Evolutionary conservation across 2,113 vertebrate species (phyloP).

Genomic region (Takifugu bimaculatus): DNA sequence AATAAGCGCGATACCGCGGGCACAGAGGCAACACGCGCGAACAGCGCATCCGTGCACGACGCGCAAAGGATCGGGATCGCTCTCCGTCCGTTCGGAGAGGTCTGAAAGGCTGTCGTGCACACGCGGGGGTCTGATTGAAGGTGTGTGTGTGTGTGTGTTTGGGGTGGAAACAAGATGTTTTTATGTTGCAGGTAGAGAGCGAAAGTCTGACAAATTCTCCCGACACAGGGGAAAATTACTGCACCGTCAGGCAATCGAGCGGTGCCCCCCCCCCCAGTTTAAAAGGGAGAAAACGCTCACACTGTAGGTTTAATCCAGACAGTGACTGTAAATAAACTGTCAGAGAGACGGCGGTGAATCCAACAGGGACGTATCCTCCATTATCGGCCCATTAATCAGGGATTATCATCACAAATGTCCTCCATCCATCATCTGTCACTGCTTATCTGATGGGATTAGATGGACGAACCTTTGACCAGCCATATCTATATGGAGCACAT

Average conservation of each 20-base stretch:
- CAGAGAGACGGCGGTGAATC: constrained; percentile 45
- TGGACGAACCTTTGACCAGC: too few relatives aligned
- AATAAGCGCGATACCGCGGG: constrained; percentile 55
- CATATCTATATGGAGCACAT: too few relatives aligned
- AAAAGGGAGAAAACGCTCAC: constrained; percentile 41
- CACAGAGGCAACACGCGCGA: constrained; percentile 21
- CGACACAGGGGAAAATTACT: constrained; percentile 75
- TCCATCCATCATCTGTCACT: neutral
- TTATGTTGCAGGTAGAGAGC: constrained; percentile 68
- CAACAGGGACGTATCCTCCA: constrained; percentile 33
- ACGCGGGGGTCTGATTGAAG: constrained; percentile 66
- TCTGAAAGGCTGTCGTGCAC: constrained; percentile 33
- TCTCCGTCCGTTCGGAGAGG: constrained; percentile 41
- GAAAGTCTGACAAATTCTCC: constrained; percentile 72
- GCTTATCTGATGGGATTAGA: neutral
- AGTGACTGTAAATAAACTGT: constrained; percentile 6
- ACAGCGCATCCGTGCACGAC: neutral
- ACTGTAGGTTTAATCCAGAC: constrained; percentile 49
- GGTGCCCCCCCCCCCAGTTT: constrained; percentile 52
- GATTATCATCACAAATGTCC: constrained; percentile 14
- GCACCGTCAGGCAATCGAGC: constrained; percentile 72
- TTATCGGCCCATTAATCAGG: constrained; percentile 15
- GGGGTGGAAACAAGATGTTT: constrained; percentile 65
- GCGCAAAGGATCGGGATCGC: constrained; percentile 14
- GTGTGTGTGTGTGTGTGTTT: constrained; percentile 7